phyloP scores from a whole-genome alignment of 2,888 invertebrate genomes.

The Pyrrhosoma nymphula region DNA sequence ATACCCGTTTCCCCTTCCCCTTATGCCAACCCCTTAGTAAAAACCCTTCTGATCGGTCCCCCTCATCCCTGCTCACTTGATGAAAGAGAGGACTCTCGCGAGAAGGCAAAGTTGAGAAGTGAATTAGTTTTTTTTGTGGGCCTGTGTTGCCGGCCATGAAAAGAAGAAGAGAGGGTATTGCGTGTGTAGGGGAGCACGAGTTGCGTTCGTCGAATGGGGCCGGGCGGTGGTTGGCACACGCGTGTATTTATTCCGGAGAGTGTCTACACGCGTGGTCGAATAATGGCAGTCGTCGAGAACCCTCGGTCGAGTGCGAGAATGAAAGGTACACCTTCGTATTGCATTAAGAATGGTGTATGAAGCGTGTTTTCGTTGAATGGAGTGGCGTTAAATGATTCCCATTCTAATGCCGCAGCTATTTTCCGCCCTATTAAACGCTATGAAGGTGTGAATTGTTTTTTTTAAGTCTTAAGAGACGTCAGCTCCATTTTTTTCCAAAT shows the following conservation, averaged over 20 bases:
- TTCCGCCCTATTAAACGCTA: background rate
- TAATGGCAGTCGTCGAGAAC: background rate
- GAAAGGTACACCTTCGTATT: background rate
- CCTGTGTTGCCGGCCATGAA: background rate
- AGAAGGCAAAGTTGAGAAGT: slow-evolving; percentile 30
- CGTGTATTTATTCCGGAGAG: background rate
- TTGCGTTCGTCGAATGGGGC: background rate
- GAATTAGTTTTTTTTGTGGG: slow-evolving; percentile 50
- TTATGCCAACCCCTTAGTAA: background rate
- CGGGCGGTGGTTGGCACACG: background rate
- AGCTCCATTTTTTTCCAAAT: too few relatives aligned
- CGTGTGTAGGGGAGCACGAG: background rate
- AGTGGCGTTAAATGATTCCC: background rate
- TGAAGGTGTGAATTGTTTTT: too few relatives aligned
- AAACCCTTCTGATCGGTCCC: background rate
- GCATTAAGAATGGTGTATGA: background rate
- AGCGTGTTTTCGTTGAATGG: background rate
- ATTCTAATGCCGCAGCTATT: background rate
- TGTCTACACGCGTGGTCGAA: background rate
- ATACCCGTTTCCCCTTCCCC: background rate
- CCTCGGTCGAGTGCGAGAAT: background rate
- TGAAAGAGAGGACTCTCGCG: background rate
- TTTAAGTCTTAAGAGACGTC: too few relatives aligned
- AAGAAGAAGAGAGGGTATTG: background rate
- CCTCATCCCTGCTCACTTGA: background rate